Percentiles rank a stretch among this genome's conserved stretches.
These are phyloP conservation scores for Sinocyclocheilus maitianheensis DNA, from an alignment of 2,113 vertebrate genomes.

Conservation along the genomic window DNA sequence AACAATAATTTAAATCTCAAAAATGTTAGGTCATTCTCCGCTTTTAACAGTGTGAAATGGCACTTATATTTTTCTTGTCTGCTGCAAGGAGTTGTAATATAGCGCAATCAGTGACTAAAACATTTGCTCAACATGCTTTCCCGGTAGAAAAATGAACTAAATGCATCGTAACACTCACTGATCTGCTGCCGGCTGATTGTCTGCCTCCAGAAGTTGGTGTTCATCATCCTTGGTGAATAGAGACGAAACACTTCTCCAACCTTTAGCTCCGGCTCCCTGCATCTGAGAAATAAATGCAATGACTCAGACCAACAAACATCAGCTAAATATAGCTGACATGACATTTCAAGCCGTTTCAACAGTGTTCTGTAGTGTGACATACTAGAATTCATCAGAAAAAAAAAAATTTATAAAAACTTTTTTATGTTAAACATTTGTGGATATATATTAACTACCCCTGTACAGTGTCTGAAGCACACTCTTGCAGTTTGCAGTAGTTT, in stretches of 20 bases:
- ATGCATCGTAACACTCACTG: constrained; percentile 80
- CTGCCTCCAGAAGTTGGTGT: constrained; percentile 83
- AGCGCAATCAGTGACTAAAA: neutral
- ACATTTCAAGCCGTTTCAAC: too few species aligned
- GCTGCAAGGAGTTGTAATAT: neutral
- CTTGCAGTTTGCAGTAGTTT: neutral
- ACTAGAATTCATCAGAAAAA: neutral
- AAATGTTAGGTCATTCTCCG: neutral
- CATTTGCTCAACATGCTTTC: neutral
- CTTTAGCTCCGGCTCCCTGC: constrained; percentile 85
- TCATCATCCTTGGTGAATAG: constrained; percentile 91
- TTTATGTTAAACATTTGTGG: neutral
- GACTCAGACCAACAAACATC: neutral
- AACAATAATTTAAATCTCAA: neutral
- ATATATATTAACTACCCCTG: neutral
- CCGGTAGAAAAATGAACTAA: neutral
- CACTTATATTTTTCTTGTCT: neutral
- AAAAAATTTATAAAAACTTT: neutral
- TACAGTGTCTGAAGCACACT: neutral
- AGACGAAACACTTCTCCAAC: constrained; percentile 86
- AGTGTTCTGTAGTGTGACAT: neutral
- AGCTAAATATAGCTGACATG: neutral
- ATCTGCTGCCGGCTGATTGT: constrained; percentile 77
- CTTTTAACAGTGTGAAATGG: neutral
- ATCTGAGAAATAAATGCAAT: constrained; percentile 70